phyloP scores from a whole-genome alignment of 2,888 invertebrate genomes.

The Rapana venosa region DNA sequence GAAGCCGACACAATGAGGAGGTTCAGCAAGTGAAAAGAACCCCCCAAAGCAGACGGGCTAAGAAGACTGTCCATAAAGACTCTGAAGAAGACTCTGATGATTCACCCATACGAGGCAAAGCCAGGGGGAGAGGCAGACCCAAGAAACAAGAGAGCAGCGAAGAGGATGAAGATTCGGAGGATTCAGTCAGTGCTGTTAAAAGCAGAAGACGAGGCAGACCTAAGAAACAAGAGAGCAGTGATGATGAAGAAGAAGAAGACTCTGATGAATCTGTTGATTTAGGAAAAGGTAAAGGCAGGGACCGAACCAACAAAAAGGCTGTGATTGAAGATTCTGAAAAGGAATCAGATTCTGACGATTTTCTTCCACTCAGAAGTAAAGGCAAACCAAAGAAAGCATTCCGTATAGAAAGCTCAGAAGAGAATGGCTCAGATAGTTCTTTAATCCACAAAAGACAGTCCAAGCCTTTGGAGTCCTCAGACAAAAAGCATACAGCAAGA shows the following conservation, averaged over 20 bases:
- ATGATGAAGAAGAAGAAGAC: background rate
- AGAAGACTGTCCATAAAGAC: background rate
- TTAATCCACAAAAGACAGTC: background rate
- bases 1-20: background rate
- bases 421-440: background rate
- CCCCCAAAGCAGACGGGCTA: background rate
- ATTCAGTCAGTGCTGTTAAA: background rate
- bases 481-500: background rate
- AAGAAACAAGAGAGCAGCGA: background rate
- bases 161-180: background rate
- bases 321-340: background rate
- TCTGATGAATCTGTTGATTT: background rate
- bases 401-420: conserved; percentile 1
- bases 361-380: background rate
- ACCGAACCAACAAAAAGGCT: background rate
- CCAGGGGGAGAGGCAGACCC: background rate
- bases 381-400: background rate
- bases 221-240: background rate
- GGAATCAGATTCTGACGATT: conserved; percentile 14
- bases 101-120: background rate
- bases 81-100: conserved; percentile 1
- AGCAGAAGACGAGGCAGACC: background rate
- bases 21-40: background rate
- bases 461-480: background rate
- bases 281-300: background rate